Evolutionary conservation across 2,113 vertebrate genomes (phyloP).

Genomic region (Poeciliopsis retropinna): DNA sequence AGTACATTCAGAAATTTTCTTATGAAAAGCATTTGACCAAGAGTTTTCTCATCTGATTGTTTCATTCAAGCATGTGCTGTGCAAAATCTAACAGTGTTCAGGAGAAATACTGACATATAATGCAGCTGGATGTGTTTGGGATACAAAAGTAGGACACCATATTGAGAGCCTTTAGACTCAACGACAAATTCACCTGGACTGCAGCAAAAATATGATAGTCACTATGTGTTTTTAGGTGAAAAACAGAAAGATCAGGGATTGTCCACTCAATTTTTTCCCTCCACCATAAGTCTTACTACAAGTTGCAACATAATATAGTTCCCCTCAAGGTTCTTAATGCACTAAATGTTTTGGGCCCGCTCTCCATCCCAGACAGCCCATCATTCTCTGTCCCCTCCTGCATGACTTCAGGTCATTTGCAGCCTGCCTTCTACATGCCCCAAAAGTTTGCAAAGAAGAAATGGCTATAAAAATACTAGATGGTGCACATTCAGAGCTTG

Average conservation of each 20-base stretch:
- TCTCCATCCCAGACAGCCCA: conserved; percentile 44
- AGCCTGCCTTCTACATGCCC: conserved; percentile 57
- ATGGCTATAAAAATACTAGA: conserved; percentile 39
- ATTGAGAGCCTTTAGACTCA: background rate
- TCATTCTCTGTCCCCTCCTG: conserved; percentile 59
- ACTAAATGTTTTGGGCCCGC: conserved; percentile 51
- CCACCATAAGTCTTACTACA: conserved; percentile 47
- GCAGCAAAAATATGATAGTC: background rate
- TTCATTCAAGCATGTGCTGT: conserved; percentile 27
- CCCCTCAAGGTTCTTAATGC: conserved; percentile 47
- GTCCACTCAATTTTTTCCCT: conserved; percentile 14
- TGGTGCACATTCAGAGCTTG: conserved; percentile 35
- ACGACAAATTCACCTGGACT: background rate
- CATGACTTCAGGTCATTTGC: conserved; percentile 40
- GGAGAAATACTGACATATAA: conserved; percentile 10
- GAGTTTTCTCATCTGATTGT: conserved; percentile 32
- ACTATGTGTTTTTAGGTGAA: background rate
- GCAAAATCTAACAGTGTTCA: conserved; percentile 24
- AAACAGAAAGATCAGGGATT: background rate
- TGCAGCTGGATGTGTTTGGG: conserved; percentile 34
- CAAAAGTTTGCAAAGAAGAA: conserved; percentile 45
- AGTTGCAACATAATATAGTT: conserved; percentile 53
- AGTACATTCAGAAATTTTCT: conserved; percentile 47
- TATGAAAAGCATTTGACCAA: conserved; percentile 56
- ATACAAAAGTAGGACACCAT: conserved; percentile 32